Conservation (phyloP, 2,797 vertebrate species). For the Molossus molossus region DNA sequence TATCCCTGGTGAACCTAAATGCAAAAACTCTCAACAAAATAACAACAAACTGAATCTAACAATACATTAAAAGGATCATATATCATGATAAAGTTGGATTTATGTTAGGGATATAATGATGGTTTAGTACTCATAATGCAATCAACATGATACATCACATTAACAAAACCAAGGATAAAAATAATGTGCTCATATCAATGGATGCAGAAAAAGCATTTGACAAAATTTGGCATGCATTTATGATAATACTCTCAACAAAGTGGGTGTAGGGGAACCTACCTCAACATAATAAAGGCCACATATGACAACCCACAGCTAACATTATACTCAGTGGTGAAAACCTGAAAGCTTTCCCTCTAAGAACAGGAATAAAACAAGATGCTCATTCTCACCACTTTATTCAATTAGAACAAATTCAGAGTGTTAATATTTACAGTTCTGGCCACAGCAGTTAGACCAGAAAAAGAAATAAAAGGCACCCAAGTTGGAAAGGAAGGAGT, state of each 20-base stretch:
- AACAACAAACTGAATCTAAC: not conserved
- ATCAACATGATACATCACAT: not conserved
- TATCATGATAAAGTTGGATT: not conserved
- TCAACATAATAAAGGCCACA: too few species aligned
- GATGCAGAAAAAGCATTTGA: too few species aligned
- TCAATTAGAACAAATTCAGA: not conserved
- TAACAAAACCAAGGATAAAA: not conserved
- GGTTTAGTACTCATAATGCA: not conserved
- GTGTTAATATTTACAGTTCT: not conserved
- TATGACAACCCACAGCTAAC: too few species aligned
- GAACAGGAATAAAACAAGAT: not conserved
- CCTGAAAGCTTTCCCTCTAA: not conserved
- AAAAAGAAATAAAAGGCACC: not conserved
- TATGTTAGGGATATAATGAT: not conserved
- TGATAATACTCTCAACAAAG: too few species aligned
- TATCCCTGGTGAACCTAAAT: not conserved
- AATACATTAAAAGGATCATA: not conserved
- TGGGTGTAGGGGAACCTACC: too few species aligned
- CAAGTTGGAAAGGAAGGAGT: not conserved
- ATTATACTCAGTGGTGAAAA: not conserved
- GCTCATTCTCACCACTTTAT: not conserved
- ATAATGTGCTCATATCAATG: too few species aligned
- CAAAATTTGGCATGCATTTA: too few species aligned
- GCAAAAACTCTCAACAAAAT: not conserved
- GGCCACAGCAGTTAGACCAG: not conserved